These are phyloP conservation scores for Echiichthys vipera DNA, from an alignment of 2,797 vertebrate species.

Conservation along the genomic window DNA sequence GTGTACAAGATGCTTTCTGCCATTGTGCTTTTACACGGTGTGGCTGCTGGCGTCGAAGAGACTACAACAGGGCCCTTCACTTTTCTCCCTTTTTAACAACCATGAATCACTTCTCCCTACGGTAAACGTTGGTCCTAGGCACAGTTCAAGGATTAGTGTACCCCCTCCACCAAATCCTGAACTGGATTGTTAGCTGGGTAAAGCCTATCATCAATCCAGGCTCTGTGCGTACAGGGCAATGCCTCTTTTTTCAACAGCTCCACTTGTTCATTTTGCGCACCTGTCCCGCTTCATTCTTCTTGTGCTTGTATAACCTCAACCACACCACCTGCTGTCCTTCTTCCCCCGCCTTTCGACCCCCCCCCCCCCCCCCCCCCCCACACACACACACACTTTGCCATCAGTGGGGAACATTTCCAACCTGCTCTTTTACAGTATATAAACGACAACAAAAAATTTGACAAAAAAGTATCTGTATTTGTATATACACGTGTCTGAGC, in stretches of 20 bases:
- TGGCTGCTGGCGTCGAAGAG: slow-evolving; percentile 92
- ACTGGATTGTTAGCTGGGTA: slow-evolving; percentile 60
- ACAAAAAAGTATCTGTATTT: slow-evolving; percentile 94
- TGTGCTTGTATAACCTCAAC: slow-evolving; percentile 71
- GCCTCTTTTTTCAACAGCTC: slow-evolving; percentile 47
- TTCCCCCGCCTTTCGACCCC: slow-evolving; percentile 63
- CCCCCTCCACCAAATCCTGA: slow-evolving; percentile 58
- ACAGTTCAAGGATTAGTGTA: slow-evolving; percentile 73
- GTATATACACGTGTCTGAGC: slow-evolving; percentile 99
- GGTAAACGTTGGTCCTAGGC: slow-evolving; percentile 65
- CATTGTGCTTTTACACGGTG: slow-evolving; percentile 93
- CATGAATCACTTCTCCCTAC: slow-evolving; percentile 61
- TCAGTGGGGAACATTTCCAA: slow-evolving; percentile 92
- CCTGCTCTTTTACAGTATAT: slow-evolving; percentile 96
- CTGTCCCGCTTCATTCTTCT: slow-evolving; percentile 64
- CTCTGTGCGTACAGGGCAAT: slow-evolving; percentile 52
- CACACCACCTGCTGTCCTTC: slow-evolving; percentile 59
- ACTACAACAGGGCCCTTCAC: slow-evolving; percentile 89
- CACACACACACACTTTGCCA: slow-evolving; percentile 87
- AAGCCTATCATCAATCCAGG: slow-evolving; percentile 65
- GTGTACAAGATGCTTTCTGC: slow-evolving; percentile 91
- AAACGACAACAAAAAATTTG: slow-evolving; percentile 86
- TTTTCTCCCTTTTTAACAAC: slow-evolving; percentile 77
- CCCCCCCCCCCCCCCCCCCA: slow-evolving; percentile 51
- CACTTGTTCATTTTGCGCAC: slow-evolving; percentile 69